Conservation (phyloP, 2,888 invertebrate species). For the Dryocosmus kuriphilus region DNA sequence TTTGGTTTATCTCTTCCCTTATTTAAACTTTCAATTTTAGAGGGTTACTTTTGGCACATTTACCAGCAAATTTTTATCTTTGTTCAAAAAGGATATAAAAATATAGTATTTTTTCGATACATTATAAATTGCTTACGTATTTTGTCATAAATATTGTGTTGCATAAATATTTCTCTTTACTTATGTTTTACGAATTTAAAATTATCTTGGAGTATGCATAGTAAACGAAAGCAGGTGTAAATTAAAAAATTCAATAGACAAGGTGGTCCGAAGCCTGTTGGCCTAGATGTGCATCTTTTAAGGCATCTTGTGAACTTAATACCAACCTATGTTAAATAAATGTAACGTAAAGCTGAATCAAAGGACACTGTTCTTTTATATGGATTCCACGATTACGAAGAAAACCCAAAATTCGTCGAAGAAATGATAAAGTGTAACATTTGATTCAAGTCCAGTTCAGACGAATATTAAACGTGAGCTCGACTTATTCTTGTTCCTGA, state of each 20-base stretch:
- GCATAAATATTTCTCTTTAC: background rate
- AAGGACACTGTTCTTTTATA: background rate
- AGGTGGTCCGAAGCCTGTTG: background rate
- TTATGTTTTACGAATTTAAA: background rate
- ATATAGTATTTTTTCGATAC: too few species aligned
- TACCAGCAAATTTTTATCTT: too few species aligned
- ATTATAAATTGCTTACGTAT: too few species aligned
- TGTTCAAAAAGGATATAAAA: too few species aligned
- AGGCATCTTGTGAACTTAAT: constrained; percentile 6
- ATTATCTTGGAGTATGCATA: background rate
- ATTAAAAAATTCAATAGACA: background rate
- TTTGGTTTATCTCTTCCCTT: too few species aligned
- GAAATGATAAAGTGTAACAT: background rate
- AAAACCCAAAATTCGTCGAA: background rate
- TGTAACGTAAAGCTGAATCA: background rate
- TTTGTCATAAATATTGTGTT: too few species aligned
- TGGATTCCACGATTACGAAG: background rate
- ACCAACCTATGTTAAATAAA: background rate
- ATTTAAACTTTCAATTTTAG: too few species aligned
- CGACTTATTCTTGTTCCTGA: background rate
- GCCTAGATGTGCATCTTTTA: constrained; percentile 13
- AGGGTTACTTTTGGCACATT: too few species aligned
- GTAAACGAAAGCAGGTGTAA: background rate
- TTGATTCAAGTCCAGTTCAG: background rate
- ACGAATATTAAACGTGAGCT: background rate